phyloP scores from a whole-genome alignment of 2,797 vertebrate species.

The Intellagama lesueurii region DNA sequence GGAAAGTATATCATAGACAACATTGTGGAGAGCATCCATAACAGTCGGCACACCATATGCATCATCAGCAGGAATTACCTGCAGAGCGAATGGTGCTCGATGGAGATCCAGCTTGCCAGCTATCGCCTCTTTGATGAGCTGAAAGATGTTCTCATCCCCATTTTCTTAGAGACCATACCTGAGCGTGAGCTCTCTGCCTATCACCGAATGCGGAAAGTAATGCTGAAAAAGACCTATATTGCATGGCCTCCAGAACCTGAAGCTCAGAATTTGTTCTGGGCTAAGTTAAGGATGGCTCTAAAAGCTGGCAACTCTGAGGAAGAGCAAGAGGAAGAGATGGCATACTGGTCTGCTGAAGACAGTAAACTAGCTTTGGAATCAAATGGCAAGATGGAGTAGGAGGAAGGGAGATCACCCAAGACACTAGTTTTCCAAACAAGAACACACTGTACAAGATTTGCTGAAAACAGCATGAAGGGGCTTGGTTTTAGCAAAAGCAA shows the following conservation, averaged over 20 bases:
- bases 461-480: background rate
- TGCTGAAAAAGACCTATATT: conserved; percentile 88
- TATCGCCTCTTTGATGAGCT: conserved; percentile 89
- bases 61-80: conserved; percentile 87
- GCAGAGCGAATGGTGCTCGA: conserved; percentile 89
- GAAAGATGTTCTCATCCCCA: conserved; percentile 85
- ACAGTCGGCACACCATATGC: conserved; percentile 87
- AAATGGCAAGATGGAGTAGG: background rate
- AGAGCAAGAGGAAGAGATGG: conserved; percentile 30
- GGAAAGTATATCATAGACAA: conserved; percentile 88
- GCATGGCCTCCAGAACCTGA: conserved; percentile 78
- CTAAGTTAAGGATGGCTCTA: conserved; percentile 80
- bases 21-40: conserved; percentile 87
- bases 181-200: conserved; percentile 83
- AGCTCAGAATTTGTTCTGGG: conserved; percentile 79
- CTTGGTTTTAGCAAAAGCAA: background rate
- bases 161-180: conserved; percentile 85
- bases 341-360: background rate
- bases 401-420: background rate
- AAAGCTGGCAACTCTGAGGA: conserved; percentile 66
- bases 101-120: conserved; percentile 91
- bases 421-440: background rate
- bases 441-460: background rate
- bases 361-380: background rate
- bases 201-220: conserved; percentile 88